Evolutionary conservation across 2,113 vertebrate genomes (phyloP), one percentile per base, ranked within the genome.

Genomic region (Terrapene triunguis): DNA sequence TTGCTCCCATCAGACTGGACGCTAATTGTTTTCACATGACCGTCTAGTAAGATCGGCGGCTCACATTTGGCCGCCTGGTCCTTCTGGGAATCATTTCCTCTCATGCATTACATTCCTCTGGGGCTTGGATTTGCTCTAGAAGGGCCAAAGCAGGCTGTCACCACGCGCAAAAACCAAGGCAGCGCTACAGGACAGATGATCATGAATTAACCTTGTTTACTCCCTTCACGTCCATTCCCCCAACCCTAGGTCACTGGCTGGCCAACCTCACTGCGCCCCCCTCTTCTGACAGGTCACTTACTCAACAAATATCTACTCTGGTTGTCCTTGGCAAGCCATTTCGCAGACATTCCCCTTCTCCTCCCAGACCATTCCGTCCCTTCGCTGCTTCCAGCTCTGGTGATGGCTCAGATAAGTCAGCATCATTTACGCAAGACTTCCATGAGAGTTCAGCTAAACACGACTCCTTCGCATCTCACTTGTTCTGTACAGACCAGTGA

Each of bases 311-410:
- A 80, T 0, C 6, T 87, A 91, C 69, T 10, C 21, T 1, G 25
- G 72, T 24, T 87, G 89, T 78, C 80, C 95, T 22, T 1, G 80
- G 51, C 84, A 91, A 91, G 88, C 53, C 0, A 3, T 47, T 87
- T 78, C n/a, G 44, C 82, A 95, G 89, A 94, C 86, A 42, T 21
- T 82, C 84, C 82, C 62, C 25, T 80, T 1, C 3, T 32, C 42
- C 91, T 38, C 85, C 82, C 92, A 96, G 96, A 79, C 83, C 85
- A 85, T 91, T 38, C 81, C 74, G 44, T 29, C 48, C 54, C 8
- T 62, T 69, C 74, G 82, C 3, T 0, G 89, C 65, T 35, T 72
- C 65, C 65, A 72, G 35, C n/a, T 38, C 65, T 72, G n/a, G 65
- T 72, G 65, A 72, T 35, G 14, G 62, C 35, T 69, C 62, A 69